Base-by-base conservation (phyloP, 2,888 invertebrate species). In the Xanthia togata region DNA sequence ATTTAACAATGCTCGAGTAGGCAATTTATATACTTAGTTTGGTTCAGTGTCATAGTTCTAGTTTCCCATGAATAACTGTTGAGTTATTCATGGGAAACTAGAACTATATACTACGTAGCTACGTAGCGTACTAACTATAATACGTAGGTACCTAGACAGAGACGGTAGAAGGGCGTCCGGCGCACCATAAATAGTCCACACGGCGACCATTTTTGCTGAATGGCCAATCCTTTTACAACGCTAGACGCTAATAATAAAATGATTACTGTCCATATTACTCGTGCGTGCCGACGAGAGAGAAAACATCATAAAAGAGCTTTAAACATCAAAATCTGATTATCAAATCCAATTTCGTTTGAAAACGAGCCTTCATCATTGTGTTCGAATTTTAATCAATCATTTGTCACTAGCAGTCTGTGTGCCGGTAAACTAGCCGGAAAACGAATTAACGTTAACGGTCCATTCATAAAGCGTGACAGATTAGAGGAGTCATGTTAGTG, bases 371-470 rank as follows among this genome's bases (percentile, higher is more conserved):
- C 63, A 67, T 77, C 70, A 82, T 64, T 74, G 53, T 65, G 69
- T 83, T 53, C 50, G 57, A 55, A 73, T 76, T 84, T 79, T 73
- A 79, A 84, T 87, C 75, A 76, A 86, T 86, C 75, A 86, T 84
- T 86, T 83, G 79, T 83, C 83, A 74, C 35, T 35, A 60, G 63
- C 75, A 75, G 70, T 68, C 72, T 44, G 70, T 44, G 67, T 67
- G 59, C 64, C 35, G 62, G 70, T 64, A 73, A 83, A 76, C 72
- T 84, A 84, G 20, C 72, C 44, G 70, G 73, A 65, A 76, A 84
- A 73, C 47, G 55, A 74, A 72, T 82, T 63, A 47, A 62, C 44
- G 57, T 31, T 71, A 68, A 72, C 63, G 57, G 38, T 65, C 60
- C 53, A 65, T 86, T 78, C 65, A 83, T 73, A 50, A 8, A 12